phyloP scores from a whole-genome alignment of 1,140 invertebrate genomes.

The Dendrolimus punctatus region DNA sequence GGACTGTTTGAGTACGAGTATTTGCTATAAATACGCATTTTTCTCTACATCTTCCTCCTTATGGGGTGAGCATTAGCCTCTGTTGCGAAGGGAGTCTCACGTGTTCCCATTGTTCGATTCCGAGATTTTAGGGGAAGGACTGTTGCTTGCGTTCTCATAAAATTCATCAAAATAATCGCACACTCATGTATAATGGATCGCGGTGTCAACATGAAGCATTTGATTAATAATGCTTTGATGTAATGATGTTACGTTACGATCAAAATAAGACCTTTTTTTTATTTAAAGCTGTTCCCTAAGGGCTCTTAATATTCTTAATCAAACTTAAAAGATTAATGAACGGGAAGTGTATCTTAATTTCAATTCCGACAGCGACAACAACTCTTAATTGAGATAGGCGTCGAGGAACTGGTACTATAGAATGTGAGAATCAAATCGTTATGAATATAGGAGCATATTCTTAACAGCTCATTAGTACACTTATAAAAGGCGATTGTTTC shows the following conservation, averaged over 20 bases:
- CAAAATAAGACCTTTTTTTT: no score
- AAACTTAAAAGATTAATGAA: conserved; percentile 7
- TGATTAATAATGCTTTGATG: conserved; percentile 34
- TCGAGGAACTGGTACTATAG: conserved; percentile 6
- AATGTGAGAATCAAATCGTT: no score
- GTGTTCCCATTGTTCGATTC: conserved; percentile 67
- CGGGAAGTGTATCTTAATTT: conserved; percentile 9
- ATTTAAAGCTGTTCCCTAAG: not conserved
- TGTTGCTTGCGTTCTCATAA: conserved; percentile 58
- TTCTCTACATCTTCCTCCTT: conserved; percentile 66
- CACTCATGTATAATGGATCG: conserved; percentile 58
- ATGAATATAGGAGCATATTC: no score
- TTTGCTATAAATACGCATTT: conserved; percentile 72
- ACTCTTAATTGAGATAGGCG: conserved; percentile 16
- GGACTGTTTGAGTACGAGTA: conserved; percentile 70
- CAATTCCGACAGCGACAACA: conserved; percentile 3
- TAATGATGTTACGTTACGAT: conserved; percentile 9
- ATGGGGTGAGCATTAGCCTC: conserved; percentile 66
- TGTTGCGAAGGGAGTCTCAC: conserved; percentile 56
- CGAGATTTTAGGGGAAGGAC: conserved; percentile 63
- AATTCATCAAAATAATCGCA: conserved; percentile 68
- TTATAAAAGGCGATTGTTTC: conserved; percentile 65
- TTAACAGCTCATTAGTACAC: conserved; percentile 29
- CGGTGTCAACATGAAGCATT: conserved; percentile 47
- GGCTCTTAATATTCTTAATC: not conserved